These are phyloP conservation scores for Pammene fasciana DNA, from an alignment of 2,888 invertebrate species.

Conservation along the genomic window DNA sequence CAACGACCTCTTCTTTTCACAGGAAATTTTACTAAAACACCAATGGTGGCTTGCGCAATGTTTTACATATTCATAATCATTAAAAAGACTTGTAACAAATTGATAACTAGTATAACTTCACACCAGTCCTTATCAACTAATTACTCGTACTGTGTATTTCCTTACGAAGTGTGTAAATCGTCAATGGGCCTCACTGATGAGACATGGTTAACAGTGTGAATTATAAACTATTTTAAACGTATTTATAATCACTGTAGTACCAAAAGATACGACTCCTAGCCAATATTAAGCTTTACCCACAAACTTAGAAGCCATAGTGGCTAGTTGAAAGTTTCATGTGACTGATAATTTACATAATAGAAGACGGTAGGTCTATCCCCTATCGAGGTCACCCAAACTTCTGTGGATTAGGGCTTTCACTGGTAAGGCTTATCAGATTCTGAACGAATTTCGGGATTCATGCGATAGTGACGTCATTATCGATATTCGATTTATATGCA, in stretches of 20 bases:
- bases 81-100: background rate
- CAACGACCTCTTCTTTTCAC: constrained; percentile 67
- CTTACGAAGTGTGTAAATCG: too few relatives aligned
- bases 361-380: constrained; percentile 79
- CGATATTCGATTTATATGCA: constrained; percentile 84
- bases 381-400: constrained; percentile 81
- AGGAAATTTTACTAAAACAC: constrained; percentile 53
- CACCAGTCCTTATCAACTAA: too few relatives aligned
- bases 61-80: constrained; percentile 39
- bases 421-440: constrained; percentile 80
- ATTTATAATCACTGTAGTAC: constrained; percentile 55
- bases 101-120: too few relatives aligned
- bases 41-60: constrained; percentile 1
- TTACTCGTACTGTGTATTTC: too few relatives aligned
- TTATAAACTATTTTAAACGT: constrained; percentile 43
- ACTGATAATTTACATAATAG: constrained; percentile 82
- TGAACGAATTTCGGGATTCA: constrained; percentile 79
- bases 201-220: constrained; percentile 25
- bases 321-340: constrained; percentile 76
- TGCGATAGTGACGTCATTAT: constrained; percentile 80
- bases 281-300: constrained; percentile 70
- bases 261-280: constrained; percentile 68
- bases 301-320: constrained; percentile 75
- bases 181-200: too few relatives aligned
- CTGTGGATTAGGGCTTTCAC: constrained; percentile 80